Evolutionary conservation across 37 sponge, comb jelly and placozoan species (phyloP).

Genomic region (Ephydatia muelleri): DNA sequence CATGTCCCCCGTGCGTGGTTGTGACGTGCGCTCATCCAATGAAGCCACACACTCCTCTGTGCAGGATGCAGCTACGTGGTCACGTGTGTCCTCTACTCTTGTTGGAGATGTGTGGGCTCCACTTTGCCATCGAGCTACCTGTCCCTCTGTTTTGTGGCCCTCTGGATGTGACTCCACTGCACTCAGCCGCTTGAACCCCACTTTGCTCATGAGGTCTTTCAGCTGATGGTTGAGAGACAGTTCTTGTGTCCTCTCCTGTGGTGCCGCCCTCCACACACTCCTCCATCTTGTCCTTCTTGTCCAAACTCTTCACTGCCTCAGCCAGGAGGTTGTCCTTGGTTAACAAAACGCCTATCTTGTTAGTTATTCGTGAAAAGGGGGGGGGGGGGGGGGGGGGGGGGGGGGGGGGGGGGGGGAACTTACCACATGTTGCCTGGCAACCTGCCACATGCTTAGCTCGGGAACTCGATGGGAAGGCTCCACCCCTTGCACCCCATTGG

Average conservation of each 20-base stretch:
- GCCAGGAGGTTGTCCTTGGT: constrained; percentile 1
- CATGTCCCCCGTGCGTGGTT: background rate
- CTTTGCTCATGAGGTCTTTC: too few species aligned
- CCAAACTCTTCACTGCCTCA: background rate
- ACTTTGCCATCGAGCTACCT: too few species aligned
- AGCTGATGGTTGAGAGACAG: too few species aligned
- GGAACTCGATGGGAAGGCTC: background rate
- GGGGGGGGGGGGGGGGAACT: background rate
- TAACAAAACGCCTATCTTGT: background rate
- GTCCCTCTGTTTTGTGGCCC: background rate
- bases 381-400: too few species aligned
- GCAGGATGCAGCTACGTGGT: too few species aligned
- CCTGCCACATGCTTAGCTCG: constrained; percentile 22
- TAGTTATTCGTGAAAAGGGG: background rate
- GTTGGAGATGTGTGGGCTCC: too few species aligned
- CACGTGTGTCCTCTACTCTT: too few species aligned
- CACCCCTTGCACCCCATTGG: background rate
- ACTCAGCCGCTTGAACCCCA: too few species aligned
- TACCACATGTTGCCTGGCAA: constrained; percentile 27
- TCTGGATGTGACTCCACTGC: background rate
- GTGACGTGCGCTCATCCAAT: background rate
- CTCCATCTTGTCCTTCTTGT: background rate
- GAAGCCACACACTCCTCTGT: too few species aligned
- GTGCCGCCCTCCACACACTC: background rate
- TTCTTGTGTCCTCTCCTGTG: too few species aligned